These are phyloP conservation scores for Arctopsyche grandis DNA, from an alignment of 1,140 invertebrate species.

Conservation along the genomic window DNA sequence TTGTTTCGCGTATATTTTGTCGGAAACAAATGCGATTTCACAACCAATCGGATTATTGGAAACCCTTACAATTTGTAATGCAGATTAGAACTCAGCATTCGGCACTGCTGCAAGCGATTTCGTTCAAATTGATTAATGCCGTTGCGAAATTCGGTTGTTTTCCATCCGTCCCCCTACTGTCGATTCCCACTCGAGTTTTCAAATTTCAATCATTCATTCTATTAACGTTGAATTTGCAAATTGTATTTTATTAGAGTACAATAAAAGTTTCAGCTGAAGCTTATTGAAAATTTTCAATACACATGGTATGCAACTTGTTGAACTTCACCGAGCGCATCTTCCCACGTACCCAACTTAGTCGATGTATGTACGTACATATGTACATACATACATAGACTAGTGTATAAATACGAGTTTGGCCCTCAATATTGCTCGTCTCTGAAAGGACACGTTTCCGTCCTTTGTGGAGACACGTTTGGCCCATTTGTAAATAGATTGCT, in stretches of 20 bases:
- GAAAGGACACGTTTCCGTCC: conserved; percentile 20
- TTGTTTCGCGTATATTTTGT: not conserved
- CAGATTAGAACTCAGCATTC: conserved; percentile 14
- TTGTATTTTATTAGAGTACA: no score
- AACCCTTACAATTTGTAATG: conserved; percentile 27
- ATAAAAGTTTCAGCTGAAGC: no score
- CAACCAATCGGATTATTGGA: not conserved
- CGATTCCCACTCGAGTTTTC: not conserved
- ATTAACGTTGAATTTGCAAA: no score
- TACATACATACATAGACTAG: not conserved
- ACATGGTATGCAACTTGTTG: not conserved
- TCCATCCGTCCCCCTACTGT: not conserved
- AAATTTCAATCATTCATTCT: not conserved
- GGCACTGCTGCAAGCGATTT: not conserved
- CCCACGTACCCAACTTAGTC: not conserved
- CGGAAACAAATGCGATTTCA: not conserved
- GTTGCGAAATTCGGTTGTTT: not conserved
- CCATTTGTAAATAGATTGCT: conserved; percentile 15
- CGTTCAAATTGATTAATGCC: conserved; percentile 14
- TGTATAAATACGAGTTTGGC: not conserved
- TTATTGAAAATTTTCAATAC: not conserved
- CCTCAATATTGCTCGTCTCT: not conserved
- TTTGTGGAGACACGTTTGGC: conserved; percentile 15
- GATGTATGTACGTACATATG: not conserved
- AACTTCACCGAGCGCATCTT: not conserved